Evolutionary conservation across 2,113 vertebrate species (phyloP).

Genomic region (Amblyornis subalaris): DNA sequence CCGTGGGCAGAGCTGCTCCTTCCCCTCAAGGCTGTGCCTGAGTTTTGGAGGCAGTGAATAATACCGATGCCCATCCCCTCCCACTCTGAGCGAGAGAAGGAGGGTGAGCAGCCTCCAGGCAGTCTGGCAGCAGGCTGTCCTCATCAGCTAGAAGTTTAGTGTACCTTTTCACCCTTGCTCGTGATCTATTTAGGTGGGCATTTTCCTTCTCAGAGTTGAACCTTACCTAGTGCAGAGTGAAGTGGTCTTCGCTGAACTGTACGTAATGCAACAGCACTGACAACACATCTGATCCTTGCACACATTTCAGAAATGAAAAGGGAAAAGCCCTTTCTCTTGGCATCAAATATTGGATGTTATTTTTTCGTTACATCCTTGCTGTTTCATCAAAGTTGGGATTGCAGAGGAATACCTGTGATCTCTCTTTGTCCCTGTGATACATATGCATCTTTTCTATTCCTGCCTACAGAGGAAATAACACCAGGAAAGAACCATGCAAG

Average conservation of each 20-base stretch:
- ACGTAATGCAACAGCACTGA: not conserved
- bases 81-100: not conserved
- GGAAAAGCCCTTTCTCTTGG: conserved; percentile 24
- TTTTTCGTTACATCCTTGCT: not conserved
- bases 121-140: not conserved
- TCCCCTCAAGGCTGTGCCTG: not conserved
- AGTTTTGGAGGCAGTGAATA: not conserved
- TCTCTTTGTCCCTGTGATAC: not conserved
- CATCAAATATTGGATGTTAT: not conserved
- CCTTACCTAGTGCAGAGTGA: not conserved
- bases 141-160: not conserved
- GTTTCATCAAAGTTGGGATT: not conserved
- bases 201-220: conserved; percentile 4
- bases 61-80: not conserved
- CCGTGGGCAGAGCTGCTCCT: not conserved
- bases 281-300: conserved; percentile 38
- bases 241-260: not conserved
- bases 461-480: not conserved
- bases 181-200: not conserved
- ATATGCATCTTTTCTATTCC: not conserved
- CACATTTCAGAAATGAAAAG: conserved; percentile 2
- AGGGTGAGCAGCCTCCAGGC: not conserved
- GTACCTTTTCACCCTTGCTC: not conserved
- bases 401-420: not conserved
- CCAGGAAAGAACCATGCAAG: not conserved